Conservation (phyloP, 1,140 invertebrate genomes). For the Drosophila quadrilineata region DNA sequence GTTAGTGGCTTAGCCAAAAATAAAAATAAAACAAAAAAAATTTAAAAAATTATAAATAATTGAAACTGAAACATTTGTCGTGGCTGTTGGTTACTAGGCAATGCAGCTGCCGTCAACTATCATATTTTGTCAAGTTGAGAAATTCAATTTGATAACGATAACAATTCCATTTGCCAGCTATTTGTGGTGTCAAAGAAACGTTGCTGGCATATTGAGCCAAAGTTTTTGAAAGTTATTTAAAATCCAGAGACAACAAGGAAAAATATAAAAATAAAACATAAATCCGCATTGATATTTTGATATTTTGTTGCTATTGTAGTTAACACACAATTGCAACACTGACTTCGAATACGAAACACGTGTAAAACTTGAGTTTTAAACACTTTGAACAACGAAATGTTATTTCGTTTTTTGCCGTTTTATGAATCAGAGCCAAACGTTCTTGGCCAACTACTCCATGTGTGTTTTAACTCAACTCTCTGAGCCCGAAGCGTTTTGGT, state of each 20-base stretch:
- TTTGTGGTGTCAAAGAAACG: too few relatives aligned
- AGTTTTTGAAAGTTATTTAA: slow-evolving; percentile 51
- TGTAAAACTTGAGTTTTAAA: slow-evolving; percentile 73
- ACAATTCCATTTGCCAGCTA: too few relatives aligned
- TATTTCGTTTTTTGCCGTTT: slow-evolving; percentile 52
- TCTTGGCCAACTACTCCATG: slow-evolving; percentile 31
- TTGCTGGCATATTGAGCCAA: too few relatives aligned
- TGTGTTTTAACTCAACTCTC: slow-evolving; percentile 43
- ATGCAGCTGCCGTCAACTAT: too few relatives aligned
- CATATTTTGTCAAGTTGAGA: too few relatives aligned
- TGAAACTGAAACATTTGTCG: too few relatives aligned
- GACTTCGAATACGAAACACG: slow-evolving; percentile 64
- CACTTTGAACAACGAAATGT: slow-evolving; percentile 70
- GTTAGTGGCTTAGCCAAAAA: slow-evolving; percentile 51
- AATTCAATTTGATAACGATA: too few relatives aligned
- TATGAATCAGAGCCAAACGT: slow-evolving; percentile 59
- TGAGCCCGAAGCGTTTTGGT: slow-evolving; percentile 57
- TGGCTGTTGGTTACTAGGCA: neutral
- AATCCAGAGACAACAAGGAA: too few relatives aligned
- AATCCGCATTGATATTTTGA: slow-evolving; percentile 54
- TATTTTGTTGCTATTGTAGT: slow-evolving; percentile 44
- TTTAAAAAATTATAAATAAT: too few relatives aligned
- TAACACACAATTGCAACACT: neutral
- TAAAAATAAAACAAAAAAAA: neutral
- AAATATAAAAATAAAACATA: slow-evolving; percentile 48